Conservation (phyloP, 2,888 invertebrate genomes). For the Scaptomyza reducta region DNA sequence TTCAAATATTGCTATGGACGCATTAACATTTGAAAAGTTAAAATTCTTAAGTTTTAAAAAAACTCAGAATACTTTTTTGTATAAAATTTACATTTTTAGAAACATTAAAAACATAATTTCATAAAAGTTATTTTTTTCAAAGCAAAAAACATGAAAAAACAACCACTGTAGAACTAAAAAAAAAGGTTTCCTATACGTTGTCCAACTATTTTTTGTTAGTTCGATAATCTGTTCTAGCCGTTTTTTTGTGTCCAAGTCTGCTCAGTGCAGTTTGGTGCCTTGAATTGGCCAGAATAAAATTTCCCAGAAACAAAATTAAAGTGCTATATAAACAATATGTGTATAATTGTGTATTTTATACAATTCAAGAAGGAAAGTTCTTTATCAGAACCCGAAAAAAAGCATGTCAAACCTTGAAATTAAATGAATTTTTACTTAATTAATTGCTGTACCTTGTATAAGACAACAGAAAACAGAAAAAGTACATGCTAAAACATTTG, state of each 20-base stretch:
- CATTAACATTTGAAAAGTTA: background rate
- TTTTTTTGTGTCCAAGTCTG: background rate
- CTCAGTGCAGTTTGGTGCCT: conserved; percentile 9
- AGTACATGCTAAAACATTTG: too few relatives aligned
- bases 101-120: background rate
- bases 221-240: background rate
- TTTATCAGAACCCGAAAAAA: too few relatives aligned
- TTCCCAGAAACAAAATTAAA: background rate
- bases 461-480: background rate
- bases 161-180: conserved; percentile 9
- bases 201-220: background rate
- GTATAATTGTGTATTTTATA: conserved; percentile 44
- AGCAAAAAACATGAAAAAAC: background rate
- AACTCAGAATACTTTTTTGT: too few relatives aligned
- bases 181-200: background rate
- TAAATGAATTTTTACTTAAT: too few relatives aligned
- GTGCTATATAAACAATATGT: conserved; percentile 57
- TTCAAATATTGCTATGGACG: background rate
- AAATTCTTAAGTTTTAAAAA: too few relatives aligned
- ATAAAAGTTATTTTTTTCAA: too few relatives aligned
- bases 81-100: background rate
- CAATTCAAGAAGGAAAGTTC: conserved; percentile 35
- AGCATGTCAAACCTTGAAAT: too few relatives aligned
- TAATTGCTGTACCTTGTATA: too few relatives aligned
- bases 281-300: background rate